Conservation (phyloP, 2,113 vertebrate genomes). For the Siphamia tubifer region DNA sequence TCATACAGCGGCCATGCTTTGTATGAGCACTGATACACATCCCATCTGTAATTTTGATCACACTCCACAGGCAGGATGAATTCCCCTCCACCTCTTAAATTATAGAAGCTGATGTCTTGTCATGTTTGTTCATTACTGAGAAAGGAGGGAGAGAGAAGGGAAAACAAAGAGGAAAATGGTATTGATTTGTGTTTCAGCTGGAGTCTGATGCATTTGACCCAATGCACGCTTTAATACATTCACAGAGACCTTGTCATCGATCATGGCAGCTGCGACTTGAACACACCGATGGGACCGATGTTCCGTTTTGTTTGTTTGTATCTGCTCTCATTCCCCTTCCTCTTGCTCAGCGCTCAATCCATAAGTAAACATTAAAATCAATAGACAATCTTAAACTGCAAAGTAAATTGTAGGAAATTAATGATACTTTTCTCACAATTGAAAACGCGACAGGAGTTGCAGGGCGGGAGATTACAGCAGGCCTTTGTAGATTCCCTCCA, state of each 20-base stretch:
- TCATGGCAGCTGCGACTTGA: conserved; percentile 71
- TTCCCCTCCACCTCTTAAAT: conserved; percentile 77
- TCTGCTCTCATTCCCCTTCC: conserved; percentile 19
- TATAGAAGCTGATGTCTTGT: conserved; percentile 81
- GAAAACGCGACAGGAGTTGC: conserved; percentile 75
- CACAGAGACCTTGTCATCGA: conserved; percentile 81
- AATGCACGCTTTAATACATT: conserved; percentile 80
- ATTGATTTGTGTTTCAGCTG: conserved; percentile 80
- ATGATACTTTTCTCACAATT: conserved; percentile 79
- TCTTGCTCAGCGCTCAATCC: conserved; percentile 68
- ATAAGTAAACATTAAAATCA: conserved; percentile 89
- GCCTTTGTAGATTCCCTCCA: conserved; percentile 70
- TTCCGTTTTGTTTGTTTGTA: conserved; percentile 73
- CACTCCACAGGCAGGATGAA: conserved; percentile 70
- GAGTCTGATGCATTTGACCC: conserved; percentile 81
- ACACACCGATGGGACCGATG: conserved; percentile 54
- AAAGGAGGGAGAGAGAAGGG: conserved; percentile 49
- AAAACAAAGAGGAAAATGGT: conserved; percentile 75
- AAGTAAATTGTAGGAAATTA: conserved; percentile 83
- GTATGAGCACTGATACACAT: conserved; percentile 8
- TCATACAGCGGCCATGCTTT: conserved; percentile 40
- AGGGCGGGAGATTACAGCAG: conserved; percentile 75
- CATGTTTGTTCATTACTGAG: conserved; percentile 83
- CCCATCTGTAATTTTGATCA: conserved; percentile 77
- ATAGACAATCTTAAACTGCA: conserved; percentile 91